Evolutionary conservation across 1,140 invertebrate species (phyloP).

Genomic region (Pentalonia nigronervosa): DNA sequence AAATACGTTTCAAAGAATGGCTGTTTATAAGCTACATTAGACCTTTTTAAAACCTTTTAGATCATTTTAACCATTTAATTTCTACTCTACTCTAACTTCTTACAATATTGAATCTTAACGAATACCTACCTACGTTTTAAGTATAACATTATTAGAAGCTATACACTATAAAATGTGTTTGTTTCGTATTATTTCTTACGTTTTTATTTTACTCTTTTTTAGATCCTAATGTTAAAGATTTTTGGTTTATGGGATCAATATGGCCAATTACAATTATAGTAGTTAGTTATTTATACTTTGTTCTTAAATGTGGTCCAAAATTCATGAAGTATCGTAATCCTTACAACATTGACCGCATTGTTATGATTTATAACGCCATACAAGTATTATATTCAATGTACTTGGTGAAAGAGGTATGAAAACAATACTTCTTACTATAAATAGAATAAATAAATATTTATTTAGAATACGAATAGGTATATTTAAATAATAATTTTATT

Average conservation of each 20-base stretch:
- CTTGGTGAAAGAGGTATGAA: constrained; percentile 55
- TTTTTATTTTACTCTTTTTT: constrained; percentile 32
- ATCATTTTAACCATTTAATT: too few relatives aligned
- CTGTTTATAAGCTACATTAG: too few relatives aligned
- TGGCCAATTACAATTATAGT: constrained; percentile 69
- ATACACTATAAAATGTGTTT: neutral
- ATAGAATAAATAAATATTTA: neutral
- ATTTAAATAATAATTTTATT: neutral
- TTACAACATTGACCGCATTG: constrained; percentile 65
- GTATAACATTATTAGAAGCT: neutral
- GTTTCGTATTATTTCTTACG: neutral
- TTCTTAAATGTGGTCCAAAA: constrained; percentile 77
- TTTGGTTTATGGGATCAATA: constrained; percentile 70
- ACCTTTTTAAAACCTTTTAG: too few relatives aligned
- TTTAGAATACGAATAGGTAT: neutral
- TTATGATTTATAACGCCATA: constrained; percentile 69
- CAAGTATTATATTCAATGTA: constrained; percentile 66
- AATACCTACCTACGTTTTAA: neutral
- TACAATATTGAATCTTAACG: too few relatives aligned
- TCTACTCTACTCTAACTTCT: too few relatives aligned
- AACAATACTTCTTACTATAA: neutral
- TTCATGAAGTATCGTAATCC: constrained; percentile 67
- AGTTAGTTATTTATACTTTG: constrained; percentile 72
- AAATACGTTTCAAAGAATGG: too few relatives aligned
- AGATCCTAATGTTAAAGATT: constrained; percentile 74